A percentile compares a stretch with the other conserved stretches of the same genome.
phyloP scores from a whole-genome alignment of 1,140 invertebrate species.

The Temnothorax curvispinosus region DNA sequence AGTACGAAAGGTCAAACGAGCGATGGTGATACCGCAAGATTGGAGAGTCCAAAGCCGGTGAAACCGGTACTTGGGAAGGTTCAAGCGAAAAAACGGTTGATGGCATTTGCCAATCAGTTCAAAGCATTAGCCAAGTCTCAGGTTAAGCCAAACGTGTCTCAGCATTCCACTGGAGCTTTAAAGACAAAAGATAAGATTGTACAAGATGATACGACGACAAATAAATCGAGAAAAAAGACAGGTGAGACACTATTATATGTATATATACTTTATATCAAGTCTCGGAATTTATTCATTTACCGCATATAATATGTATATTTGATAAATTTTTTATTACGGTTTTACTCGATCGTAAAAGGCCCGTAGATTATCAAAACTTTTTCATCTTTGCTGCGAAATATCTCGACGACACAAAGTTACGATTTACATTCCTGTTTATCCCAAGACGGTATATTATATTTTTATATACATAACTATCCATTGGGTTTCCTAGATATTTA shows the following conservation, averaged over 20 bases:
- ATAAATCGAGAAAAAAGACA: slow-evolving; percentile 71
- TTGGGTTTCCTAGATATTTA: not conserved
- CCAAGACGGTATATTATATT: not conserved
- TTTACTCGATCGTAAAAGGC: not conserved
- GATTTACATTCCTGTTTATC: not conserved
- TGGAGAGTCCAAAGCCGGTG: slow-evolving; percentile 79
- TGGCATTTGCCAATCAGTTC: slow-evolving; percentile 85
- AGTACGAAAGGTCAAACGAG: slow-evolving; percentile 74
- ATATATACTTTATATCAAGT: not conserved
- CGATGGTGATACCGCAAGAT: slow-evolving; percentile 69
- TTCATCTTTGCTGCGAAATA: not conserved
- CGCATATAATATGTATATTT: not conserved
- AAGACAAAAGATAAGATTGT: slow-evolving; percentile 62
- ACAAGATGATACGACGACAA: slow-evolving; percentile 57
- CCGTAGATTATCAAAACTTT: not conserved
- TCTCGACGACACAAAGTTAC: not conserved
- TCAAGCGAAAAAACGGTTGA: slow-evolving; percentile 84
- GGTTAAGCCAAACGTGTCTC: slow-evolving; percentile 58
- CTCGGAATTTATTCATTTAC: not conserved
- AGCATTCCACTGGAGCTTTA: slow-evolving; percentile 44
- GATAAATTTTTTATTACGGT: not conserved
- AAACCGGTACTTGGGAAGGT: slow-evolving; percentile 84
- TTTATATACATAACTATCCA: not conserved
- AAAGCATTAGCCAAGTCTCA: slow-evolving; percentile 76
- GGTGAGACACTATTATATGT: slow-evolving; percentile 38